Evolutionary conservation across 2,797 vertebrate genomes (phyloP).

Genomic region (Nothura maculosa): DNA sequence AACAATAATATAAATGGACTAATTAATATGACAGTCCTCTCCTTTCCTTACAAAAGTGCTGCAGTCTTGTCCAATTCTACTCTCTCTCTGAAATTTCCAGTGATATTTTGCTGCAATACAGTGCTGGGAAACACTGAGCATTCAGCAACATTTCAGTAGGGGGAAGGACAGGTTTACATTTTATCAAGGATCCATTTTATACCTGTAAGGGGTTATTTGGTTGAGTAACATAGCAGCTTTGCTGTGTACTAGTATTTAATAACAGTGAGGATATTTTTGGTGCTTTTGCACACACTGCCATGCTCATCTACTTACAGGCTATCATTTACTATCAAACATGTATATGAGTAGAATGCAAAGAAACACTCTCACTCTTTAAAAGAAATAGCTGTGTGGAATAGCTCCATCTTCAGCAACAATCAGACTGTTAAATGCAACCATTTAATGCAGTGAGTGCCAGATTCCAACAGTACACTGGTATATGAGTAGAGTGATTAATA

Average conservation of each 20-base stretch:
- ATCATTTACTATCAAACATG: neutral
- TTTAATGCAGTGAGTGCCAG: constrained; percentile 23
- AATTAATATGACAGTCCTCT: neutral
- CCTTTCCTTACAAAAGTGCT: neutral
- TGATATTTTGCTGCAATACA: neutral
- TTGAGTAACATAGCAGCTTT: neutral
- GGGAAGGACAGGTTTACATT: neutral
- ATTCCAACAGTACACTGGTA: neutral
- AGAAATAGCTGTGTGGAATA: neutral
- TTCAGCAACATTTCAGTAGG: neutral
- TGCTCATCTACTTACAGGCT: neutral
- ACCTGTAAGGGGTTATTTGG: neutral
- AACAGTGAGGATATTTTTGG: neutral
- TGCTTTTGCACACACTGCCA: neutral
- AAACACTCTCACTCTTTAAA: constrained; percentile 24
- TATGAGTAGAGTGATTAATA: constrained; percentile 32
- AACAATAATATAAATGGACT: neutral
- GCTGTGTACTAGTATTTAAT: neutral
- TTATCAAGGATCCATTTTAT: neutral
- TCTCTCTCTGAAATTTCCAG: neutral
- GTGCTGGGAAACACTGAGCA: neutral
- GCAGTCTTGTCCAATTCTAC: neutral
- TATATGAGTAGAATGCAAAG: neutral
- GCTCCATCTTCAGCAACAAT: constrained; percentile 19
- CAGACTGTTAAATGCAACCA: neutral